Conservation (phyloP, 2,888 invertebrate species). For the Mythimna lalbum region DNA sequence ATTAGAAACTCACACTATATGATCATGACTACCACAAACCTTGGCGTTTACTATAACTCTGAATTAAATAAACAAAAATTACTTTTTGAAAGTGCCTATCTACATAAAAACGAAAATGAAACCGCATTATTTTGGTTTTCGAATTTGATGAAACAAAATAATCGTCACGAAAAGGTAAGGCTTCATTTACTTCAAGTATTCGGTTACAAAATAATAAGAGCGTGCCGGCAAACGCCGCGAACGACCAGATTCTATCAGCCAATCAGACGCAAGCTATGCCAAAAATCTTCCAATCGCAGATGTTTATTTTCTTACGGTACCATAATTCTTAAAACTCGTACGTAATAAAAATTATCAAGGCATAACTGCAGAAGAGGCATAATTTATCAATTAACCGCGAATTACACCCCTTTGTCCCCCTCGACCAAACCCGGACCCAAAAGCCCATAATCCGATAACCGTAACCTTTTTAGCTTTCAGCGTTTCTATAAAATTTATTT, state of each 20-base stretch:
- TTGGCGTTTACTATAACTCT: neutral
- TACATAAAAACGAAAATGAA: neutral
- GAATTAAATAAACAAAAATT: slow-evolving; percentile 2
- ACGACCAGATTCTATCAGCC: neutral
- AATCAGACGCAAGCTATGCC: slow-evolving; percentile 11
- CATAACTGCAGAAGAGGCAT: slow-evolving; percentile 1
- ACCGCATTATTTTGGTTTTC: neutral
- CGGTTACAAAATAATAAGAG: slow-evolving; percentile 13
- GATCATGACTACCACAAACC: neutral
- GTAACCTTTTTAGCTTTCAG: slow-evolving; percentile 50
- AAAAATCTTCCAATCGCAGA: slow-evolving; percentile 10
- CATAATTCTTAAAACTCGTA: neutral
- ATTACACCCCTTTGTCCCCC: neutral
- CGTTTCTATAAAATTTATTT: slow-evolving; percentile 49
- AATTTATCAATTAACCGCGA: slow-evolving; percentile 4
- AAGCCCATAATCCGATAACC: neutral
- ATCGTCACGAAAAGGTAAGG: too few species aligned
- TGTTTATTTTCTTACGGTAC: neutral
- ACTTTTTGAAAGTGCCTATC: neutral
- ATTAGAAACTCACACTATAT: neutral
- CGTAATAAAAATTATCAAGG: neutral
- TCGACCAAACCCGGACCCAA: neutral
- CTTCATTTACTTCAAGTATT: too few species aligned
- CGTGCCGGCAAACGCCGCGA: neutral
- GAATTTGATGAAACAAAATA: too few species aligned